Base-by-base conservation (phyloP, 2,797 vertebrate species). In the Harpagifer antarcticus region DNA sequence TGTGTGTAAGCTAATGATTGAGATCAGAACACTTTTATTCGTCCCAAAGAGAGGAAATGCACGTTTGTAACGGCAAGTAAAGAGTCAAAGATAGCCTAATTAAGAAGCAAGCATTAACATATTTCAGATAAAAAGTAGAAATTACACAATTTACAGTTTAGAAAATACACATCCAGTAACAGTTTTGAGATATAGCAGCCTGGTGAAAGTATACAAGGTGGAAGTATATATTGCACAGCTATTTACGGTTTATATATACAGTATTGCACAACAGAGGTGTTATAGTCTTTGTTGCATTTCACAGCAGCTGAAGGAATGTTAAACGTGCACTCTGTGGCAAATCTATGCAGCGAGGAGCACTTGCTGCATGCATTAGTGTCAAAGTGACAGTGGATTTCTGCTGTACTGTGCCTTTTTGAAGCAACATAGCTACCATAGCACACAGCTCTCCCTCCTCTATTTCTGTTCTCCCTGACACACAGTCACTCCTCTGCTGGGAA, bases 341-440 rank as follows among this genome's bases (percentile, higher is more conserved):
- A 23, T 23, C 23, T 27, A 76, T 80, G 67, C 73, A 79, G 72
- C 67, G 83, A 74, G 84, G 72, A 74, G 55, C 64, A 66, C 44
- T 50, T 56, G 53, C 76, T 82, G 81, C 85, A 89, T 91, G 80
- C 56, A 65, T 92, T 86, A 87, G 83, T 85, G 87, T 91, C 90
- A 86, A 52, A 78, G 79, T 77, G 84, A 81, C 86, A 82, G 62
- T 65, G 60, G 66, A 76, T 87, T 88, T 89, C 78, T 93, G 91
- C 88, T 88, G 85, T 6, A 72, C 86, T 20, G 16, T 37, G 86
- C 72, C 70, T 2, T 89, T 90, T 90, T 81, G 66, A 70, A 77
- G 77, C 47, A 58, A 47, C 72, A 16, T 19, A 53, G 68, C 78
- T 48, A 58, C 68, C 53, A 71, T 17, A 56, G 70, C 20, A 11